These are phyloP conservation scores for Amitus sp. DNA, from an alignment of 2,888 invertebrate species.

Conservation along the genomic window DNA sequence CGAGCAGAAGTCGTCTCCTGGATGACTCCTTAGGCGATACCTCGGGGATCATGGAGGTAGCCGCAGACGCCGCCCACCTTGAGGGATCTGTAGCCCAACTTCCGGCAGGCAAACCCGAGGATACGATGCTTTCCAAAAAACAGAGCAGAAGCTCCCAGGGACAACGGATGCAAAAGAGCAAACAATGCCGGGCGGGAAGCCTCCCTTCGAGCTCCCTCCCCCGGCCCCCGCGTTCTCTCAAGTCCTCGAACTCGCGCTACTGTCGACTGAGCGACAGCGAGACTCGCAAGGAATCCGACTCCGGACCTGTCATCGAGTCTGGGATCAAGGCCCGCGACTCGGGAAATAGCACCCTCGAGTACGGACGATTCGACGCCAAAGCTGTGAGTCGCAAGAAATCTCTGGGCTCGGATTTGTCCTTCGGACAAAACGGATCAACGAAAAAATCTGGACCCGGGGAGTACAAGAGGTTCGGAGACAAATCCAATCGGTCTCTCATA, in stretches of 20 bases:
- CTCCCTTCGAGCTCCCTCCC: conserved; percentile 79
- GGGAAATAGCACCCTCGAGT: conserved; percentile 59
- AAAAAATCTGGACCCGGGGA: conserved; percentile 66
- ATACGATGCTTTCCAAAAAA: conserved; percentile 79
- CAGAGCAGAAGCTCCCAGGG: conserved; percentile 82
- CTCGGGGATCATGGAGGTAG: conserved; percentile 45
- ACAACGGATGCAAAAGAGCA: conserved; percentile 72
- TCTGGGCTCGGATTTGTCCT: too few relatives aligned
- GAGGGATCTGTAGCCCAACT: conserved; percentile 54
- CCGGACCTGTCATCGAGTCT: conserved; percentile 55
- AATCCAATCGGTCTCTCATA: conserved; percentile 68
- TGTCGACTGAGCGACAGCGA: conserved; percentile 61
- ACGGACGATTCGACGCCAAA: conserved; percentile 56
- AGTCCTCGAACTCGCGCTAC: conserved; percentile 58
- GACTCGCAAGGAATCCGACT: conserved; percentile 60
- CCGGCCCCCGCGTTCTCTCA: conserved; percentile 72
- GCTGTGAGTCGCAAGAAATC: conserved; percentile 56
- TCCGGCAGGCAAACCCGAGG: conserved; percentile 71
- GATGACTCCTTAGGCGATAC: conserved; percentile 55
- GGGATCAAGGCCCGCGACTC: conserved; percentile 64
- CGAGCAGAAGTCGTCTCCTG: conserved; percentile 61
- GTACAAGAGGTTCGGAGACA: conserved; percentile 74
- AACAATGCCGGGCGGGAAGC: conserved; percentile 66
- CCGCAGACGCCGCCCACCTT: conserved; percentile 60
- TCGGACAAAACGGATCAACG: conserved; percentile 40